phyloP scores from a whole-genome alignment of 2,888 invertebrate species.

The Entomobrya proxima region DNA sequence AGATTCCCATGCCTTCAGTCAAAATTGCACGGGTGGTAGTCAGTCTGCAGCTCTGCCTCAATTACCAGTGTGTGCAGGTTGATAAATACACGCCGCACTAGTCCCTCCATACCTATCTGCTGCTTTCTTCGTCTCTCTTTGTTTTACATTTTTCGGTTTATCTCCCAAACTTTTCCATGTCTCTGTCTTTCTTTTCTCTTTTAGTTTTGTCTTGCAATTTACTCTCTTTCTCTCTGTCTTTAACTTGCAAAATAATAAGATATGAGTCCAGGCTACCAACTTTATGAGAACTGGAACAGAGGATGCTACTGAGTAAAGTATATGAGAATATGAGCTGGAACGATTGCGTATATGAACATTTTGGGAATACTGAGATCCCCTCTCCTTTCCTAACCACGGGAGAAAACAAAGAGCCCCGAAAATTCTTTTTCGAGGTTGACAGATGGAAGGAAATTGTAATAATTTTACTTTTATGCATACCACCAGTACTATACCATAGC shows the following conservation, averaged over 20 bases:
- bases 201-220: neutral
- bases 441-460: conserved; percentile 56
- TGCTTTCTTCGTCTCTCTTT: conserved; percentile 1
- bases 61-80: neutral
- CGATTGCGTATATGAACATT: neutral
- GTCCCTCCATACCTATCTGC: no score
- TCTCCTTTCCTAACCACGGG: neutral
- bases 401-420: neutral
- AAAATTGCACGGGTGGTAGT: neutral
- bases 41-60: neutral
- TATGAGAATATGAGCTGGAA: neutral
- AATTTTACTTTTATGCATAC: conserved; percentile 38
- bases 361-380: neutral
- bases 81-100: neutral
- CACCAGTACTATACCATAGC: neutral
- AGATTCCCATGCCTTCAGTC: neutral
- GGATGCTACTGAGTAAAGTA: conserved; percentile 2
- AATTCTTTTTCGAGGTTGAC: conserved; percentile 15
- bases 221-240: neutral
- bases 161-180: neutral
- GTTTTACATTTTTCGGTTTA: neutral
- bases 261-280: neutral
- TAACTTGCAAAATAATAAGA: neutral
- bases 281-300: conserved; percentile 1
- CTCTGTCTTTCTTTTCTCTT: neutral